These are phyloP conservation scores for Bostrychus sinensis DNA, from an alignment of 2,113 vertebrate genomes.

Conservation along the genomic window DNA sequence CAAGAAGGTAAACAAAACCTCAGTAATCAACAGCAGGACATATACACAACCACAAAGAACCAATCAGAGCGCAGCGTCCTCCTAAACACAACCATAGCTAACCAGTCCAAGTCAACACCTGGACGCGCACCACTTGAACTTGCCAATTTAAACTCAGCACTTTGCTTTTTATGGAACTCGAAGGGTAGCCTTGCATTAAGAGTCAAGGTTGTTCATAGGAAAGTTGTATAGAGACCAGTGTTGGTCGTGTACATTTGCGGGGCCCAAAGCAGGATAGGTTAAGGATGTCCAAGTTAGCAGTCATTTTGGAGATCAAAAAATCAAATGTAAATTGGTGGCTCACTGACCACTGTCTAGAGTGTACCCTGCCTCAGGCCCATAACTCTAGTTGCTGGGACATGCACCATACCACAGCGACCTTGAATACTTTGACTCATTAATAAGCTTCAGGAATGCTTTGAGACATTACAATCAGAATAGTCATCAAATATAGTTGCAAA, in stretches of 20 bases:
- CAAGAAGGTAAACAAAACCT: slow-evolving; percentile 76
- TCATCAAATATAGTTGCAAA: too few species aligned
- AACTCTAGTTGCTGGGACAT: too few species aligned
- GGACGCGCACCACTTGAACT: slow-evolving; percentile 49
- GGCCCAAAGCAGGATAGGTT: background rate
- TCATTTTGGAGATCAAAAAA: background rate
- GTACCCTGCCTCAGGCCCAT: too few species aligned
- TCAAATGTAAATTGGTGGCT: too few species aligned
- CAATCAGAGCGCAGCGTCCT: slow-evolving; percentile 57
- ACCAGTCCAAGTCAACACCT: slow-evolving; percentile 64
- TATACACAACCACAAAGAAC: slow-evolving; percentile 58
- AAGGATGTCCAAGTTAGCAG: too few species aligned
- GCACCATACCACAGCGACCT: too few species aligned
- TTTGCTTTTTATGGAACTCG: slow-evolving; percentile 46
- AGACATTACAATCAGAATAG: too few species aligned
- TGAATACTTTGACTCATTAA: too few species aligned
- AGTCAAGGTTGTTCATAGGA: slow-evolving; percentile 48
- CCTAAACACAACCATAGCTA: slow-evolving; percentile 38
- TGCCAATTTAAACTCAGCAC: slow-evolving; percentile 64
- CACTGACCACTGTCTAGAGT: too few species aligned
- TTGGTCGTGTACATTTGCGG: background rate
- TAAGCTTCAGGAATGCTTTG: too few species aligned
- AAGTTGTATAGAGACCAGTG: slow-evolving; percentile 16
- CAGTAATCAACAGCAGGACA: slow-evolving; percentile 70
- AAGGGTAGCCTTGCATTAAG: slow-evolving; percentile 31